Conservation (phyloP, 2,113 vertebrate genomes). For the Nesoenas mayeri region DNA sequence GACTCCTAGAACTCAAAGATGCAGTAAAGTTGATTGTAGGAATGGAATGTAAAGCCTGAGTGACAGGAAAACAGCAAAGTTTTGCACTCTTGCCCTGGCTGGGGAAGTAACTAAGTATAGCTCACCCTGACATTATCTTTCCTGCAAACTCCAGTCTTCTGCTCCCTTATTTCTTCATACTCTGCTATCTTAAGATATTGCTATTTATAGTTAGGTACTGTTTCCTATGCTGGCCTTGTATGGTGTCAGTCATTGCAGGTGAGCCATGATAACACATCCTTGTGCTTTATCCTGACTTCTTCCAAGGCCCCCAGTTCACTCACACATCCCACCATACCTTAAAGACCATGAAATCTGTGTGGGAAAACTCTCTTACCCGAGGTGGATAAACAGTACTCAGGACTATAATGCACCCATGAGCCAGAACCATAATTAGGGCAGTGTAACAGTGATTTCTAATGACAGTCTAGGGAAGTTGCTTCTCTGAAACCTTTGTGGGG, state of each 20-base stretch:
- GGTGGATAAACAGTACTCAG: not conserved
- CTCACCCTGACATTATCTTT: not conserved
- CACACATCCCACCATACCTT: not conserved
- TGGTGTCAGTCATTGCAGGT: accelerated
- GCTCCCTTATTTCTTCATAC: not conserved
- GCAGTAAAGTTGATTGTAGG: not conserved
- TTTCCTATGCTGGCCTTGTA: not conserved
- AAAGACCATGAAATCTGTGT: not conserved
- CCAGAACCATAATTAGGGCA: not conserved
- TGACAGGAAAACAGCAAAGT: not conserved
- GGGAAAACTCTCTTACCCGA: not conserved
- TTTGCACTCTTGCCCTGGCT: not conserved
- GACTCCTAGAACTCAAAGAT: not conserved
- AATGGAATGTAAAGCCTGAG: not conserved
- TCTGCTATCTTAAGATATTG: not conserved
- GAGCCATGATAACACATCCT: not conserved
- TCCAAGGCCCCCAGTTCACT: not conserved
- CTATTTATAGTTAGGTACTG: not conserved
- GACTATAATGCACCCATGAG: not conserved
- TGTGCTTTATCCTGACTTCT: not conserved
- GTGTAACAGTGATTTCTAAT: not conserved
- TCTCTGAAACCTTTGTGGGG: not conserved
- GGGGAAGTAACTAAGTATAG: not conserved
- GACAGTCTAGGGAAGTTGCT: not conserved
- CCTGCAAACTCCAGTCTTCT: not conserved